A percentile compares a stretch with the other conserved stretches of the same genome.
Conservation (phyloP, 2,888 invertebrate genomes). For the Synergus umbraculus region DNA sequence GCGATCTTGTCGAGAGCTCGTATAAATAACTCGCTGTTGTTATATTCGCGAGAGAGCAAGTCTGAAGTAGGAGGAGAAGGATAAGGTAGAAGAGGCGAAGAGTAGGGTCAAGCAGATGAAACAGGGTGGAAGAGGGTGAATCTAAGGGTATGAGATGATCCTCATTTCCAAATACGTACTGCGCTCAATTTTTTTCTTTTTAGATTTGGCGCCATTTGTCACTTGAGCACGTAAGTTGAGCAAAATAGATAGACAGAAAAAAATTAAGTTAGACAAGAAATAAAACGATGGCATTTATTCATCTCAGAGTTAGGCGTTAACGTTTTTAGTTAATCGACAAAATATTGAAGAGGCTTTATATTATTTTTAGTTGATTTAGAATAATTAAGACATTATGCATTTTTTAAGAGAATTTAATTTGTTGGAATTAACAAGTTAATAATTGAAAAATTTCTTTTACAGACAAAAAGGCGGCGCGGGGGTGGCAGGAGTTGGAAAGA, state of each 20-base stretch:
- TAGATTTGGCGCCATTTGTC: constrained; percentile 9
- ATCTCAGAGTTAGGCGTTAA: neutral
- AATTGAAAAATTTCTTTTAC: constrained; percentile 55
- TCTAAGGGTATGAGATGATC: constrained; percentile 10
- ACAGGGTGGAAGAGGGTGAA: constrained; percentile 28
- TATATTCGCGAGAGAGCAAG: constrained; percentile 36
- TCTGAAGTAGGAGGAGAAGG: constrained; percentile 27
- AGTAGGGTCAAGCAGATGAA: constrained; percentile 39
- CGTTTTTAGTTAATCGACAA: neutral
- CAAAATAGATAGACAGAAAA: constrained; percentile 48
- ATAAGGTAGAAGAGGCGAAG: constrained; percentile 22
- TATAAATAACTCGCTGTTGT: constrained; percentile 40
- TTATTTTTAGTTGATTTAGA: too few relatives aligned
- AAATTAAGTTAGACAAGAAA: constrained; percentile 53
- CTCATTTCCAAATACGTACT: constrained; percentile 35
- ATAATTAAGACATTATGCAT: too few relatives aligned
- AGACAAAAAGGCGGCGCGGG: constrained; percentile 70
- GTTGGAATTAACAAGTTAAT: neutral
- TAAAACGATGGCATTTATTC: neutral
- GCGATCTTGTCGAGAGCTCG: constrained; percentile 36
- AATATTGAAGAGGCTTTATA: too few relatives aligned
- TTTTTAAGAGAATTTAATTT: neutral
- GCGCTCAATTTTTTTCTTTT: constrained; percentile 1
- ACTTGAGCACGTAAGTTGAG: constrained; percentile 7
- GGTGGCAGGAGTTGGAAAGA: constrained; percentile 63